Base-by-base conservation (phyloP, 2,113 vertebrate species). In the Lagopus muta region DNA sequence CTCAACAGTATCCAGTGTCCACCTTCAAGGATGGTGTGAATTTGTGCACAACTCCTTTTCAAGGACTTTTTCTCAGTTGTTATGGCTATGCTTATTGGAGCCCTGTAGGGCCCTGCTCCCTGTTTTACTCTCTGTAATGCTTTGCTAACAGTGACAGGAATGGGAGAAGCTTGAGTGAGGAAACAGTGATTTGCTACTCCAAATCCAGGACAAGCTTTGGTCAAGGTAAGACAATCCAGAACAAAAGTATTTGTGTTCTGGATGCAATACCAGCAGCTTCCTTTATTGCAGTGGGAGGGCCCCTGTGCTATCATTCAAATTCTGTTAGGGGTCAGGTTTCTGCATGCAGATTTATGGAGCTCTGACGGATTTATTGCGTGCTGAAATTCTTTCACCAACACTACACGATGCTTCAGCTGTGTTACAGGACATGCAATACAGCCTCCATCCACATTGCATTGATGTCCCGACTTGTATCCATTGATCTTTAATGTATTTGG, bases 381-480 rank as follows among this genome's bases (percentile, higher is more conserved):
- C 19, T 74, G 47, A 58, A 93, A 74, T 67, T 73, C 82, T 38
- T 70, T 25, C 65, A 36, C 27, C 57, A 40, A 4, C 57, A 75
- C 8, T 6, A 25, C 36, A 8, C 10, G 13, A 1, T 20, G 28
- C 86, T 75, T 43, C 18, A 42, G 45, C 43, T 57, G 45, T 70
- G 30, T 22, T n/a, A 62, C 50, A 54, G 40, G 69, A 70, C 45
- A 43, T 4, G 9, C 52, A 76, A 24, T 67, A 67, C 60, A 52
- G 4, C 30, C n/a, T 82, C 72, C 27, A 3, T 13, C 11, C 34
- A 12, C 1, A 0, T 28, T 0, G 0, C 67, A 13, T 20, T 1
- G 0, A 3, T n/a, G 48, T 34, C 54, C 45, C 61, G 62, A 34
- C 48, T 52, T 2, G 2, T 2, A 1, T 17, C 8, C 40, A 58